A percentile compares a stretch with the other conserved stretches of the same genome.
phyloP scores from a whole-genome alignment of 1,140 invertebrate species.

The Ceratitis capitata region DNA sequence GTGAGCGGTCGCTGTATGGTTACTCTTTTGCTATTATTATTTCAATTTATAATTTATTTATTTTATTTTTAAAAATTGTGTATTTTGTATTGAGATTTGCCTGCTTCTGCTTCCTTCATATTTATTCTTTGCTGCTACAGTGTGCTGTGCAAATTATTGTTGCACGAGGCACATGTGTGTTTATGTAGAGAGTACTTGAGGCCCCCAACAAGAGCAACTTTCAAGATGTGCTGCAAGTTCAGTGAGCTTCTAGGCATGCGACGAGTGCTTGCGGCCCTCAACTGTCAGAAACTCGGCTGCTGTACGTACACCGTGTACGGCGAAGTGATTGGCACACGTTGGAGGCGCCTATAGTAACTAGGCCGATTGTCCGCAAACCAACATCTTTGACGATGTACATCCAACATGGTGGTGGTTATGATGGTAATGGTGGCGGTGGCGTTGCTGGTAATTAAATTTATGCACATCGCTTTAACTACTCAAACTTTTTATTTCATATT shows the following conservation, averaged over 20 bases:
- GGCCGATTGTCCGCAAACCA: not conserved
- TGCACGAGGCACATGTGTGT: too few relatives aligned
- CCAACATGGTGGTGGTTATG: not conserved
- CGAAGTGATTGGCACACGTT: not conserved
- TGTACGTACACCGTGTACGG: not conserved
- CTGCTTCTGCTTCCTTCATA: not conserved
- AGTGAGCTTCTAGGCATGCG: conserved; percentile 15
- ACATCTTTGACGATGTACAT: not conserved
- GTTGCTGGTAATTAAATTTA: conserved; percentile 39
- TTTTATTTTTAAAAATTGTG: not conserved
- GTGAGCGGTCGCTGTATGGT: not conserved
- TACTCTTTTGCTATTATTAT: conserved; percentile 17
- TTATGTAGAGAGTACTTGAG: conserved; percentile 18
- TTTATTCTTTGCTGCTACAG: not conserved
- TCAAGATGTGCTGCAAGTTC: conserved; percentile 30
- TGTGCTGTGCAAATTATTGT: not conserved
- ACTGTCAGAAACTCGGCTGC: conserved; percentile 23
- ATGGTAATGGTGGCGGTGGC: not conserved
- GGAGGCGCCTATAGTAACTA: conserved; percentile 11
- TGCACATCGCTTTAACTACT: not conserved
- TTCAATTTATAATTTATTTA: not conserved
- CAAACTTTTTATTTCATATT: conserved; percentile 32
- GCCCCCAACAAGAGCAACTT: conserved; percentile 16
- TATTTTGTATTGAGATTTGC: not conserved
- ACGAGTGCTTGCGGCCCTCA: conserved; percentile 3